phyloP scores from a whole-genome alignment of 2,113 vertebrate genomes.

The human (Homo sapiens) region DNA sequence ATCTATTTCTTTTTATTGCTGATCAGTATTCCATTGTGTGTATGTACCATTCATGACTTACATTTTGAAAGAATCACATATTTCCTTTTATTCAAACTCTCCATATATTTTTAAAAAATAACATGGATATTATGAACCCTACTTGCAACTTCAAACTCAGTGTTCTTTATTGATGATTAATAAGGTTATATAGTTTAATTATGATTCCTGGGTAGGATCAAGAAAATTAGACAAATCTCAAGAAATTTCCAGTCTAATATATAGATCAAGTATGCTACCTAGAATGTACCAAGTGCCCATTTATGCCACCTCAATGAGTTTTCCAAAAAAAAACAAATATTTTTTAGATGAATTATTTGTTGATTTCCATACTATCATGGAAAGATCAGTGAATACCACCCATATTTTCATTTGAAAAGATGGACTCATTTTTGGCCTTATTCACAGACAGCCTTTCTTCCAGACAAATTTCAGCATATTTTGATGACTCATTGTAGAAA shows the following conservation, averaged over 20 bases:
- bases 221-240: constrained; percentile 1
- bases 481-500: constrained; percentile 34
- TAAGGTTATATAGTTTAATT: constrained; percentile 14
- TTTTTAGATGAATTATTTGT: constrained; percentile 2
- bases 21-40: neutral
- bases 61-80: neutral
- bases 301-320: neutral
- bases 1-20: neutral
- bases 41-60: neutral
- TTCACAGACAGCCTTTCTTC: neutral
- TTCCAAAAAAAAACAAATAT: neutral
- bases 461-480: constrained; percentile 1
- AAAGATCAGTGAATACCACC: neutral
- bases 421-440: neutral
- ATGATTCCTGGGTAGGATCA: neutral
- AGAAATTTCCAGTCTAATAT: neutral
- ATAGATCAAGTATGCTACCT: neutral
- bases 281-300: neutral
- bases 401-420: constrained; percentile 29
- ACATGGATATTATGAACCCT: neutral
- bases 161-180: neutral
- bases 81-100: neutral
- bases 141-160: neutral
- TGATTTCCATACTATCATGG: neutral
- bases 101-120: neutral